Evolutionary conservation across 2,113 vertebrate species (phyloP).

Genomic region (Bettongia penicillata): DNA sequence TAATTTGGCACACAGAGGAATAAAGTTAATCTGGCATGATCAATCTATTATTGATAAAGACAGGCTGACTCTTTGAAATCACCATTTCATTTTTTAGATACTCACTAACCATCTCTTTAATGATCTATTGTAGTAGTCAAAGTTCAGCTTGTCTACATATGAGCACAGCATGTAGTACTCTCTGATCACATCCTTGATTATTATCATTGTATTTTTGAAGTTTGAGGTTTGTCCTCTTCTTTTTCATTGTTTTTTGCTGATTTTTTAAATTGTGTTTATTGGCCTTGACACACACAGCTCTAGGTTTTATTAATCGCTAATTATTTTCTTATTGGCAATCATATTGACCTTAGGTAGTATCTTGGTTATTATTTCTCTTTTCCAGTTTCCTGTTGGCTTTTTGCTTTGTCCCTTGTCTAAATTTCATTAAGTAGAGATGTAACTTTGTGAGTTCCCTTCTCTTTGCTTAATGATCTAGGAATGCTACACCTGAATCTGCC

Average conservation of each 20-base stretch:
- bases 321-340: neutral
- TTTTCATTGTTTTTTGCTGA: neutral
- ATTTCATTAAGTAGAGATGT: neutral
- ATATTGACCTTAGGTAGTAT: neutral
- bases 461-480: too few species aligned
- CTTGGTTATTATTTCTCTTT: neutral
- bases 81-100: neutral
- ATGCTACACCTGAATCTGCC: too few species aligned
- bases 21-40: neutral
- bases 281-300: neutral
- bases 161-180: neutral
- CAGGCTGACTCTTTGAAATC: neutral
- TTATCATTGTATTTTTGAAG: neutral
- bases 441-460: neutral
- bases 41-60: neutral
- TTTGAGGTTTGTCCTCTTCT: neutral
- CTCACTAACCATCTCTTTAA: neutral
- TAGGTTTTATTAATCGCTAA: neutral
- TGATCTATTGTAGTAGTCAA: neutral
- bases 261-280: neutral
- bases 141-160: neutral
- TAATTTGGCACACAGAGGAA: neutral
- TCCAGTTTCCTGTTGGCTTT: neutral
- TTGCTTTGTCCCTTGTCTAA: neutral
- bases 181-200: neutral